Evolutionary conservation across 2,888 invertebrate genomes (phyloP).

Genomic region (Limnephilus rhombicus): DNA sequence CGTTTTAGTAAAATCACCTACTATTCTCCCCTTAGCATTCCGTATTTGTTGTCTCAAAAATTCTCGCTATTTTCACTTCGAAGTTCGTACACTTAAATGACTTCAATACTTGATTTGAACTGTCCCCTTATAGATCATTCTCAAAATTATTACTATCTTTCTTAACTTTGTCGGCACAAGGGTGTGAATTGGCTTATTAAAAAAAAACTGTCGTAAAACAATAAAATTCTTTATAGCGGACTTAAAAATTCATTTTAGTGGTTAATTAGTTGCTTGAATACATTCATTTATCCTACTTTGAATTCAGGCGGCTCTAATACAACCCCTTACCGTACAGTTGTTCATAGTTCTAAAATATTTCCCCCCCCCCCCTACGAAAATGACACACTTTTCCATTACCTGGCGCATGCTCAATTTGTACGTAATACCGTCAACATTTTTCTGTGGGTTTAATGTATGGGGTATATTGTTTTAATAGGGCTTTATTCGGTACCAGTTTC

Average conservation of each 20-base stretch:
- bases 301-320: neutral
- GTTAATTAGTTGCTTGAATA: neutral
- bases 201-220: no score
- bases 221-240: neutral
- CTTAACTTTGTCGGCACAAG: no score
- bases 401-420: slow-evolving; percentile 9
- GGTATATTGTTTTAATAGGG: slow-evolving; percentile 24
- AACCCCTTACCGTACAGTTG: neutral
- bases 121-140: no score
- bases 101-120: no score
- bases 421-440: slow-evolving; percentile 1
- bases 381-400: slow-evolving; percentile 36
- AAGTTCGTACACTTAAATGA: no score
- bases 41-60: no score
- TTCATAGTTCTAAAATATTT: neutral
- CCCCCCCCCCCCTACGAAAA: neutral
- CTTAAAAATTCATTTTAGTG: neutral
- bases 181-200: no score
- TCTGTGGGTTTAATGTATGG: neutral
- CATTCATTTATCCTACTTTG: neutral
- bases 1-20: no score
- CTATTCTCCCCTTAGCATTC: no score
- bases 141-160: no score
- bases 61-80: no score
- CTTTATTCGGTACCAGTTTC: slow-evolving; percentile 10